Percentiles rank a stretch among this genome's conserved stretches.
phyloP scores from a whole-genome alignment of 2,797 vertebrate species.

The Perdix hodgsoniae region DNA sequence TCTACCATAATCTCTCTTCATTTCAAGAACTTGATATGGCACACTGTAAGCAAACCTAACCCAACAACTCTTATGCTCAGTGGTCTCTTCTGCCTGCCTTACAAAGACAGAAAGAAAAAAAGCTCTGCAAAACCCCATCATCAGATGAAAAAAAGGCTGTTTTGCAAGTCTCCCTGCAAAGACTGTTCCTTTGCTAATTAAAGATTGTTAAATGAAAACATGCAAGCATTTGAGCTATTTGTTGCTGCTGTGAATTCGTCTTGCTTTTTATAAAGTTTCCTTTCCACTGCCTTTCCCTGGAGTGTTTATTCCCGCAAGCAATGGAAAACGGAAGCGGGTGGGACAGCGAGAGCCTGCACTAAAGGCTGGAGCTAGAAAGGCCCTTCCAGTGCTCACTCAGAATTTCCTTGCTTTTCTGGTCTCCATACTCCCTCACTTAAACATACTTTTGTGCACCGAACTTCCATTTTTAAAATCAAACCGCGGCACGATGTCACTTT shows the following conservation, averaged over 20 bases:
- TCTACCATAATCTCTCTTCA: neutral
- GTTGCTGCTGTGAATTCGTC: constrained; percentile 55
- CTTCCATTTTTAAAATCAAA: constrained; percentile 70
- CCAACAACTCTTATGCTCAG: neutral
- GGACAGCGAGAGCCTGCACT: neutral
- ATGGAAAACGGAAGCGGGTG: constrained; percentile 47
- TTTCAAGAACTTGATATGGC: neutral
- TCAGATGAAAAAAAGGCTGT: constrained; percentile 48
- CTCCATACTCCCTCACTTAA: constrained; percentile 9
- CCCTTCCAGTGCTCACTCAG: neutral
- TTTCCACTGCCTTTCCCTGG: constrained; percentile 50
- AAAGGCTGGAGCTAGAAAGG: neutral
- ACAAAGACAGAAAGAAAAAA: neutral
- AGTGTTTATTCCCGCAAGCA: constrained; percentile 63
- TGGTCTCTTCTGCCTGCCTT: constrained; percentile 15
- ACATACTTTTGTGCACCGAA: constrained; percentile 46
- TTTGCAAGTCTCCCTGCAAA: constrained; percentile 56
- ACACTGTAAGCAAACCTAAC: constrained; percentile 18
- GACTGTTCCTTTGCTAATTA: constrained; percentile 69
- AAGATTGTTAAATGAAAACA: constrained; percentile 63
- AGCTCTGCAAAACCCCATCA: constrained; percentile 34
- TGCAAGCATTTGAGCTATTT: constrained; percentile 35
- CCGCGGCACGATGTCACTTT: constrained; percentile 34
- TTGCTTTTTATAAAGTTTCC: constrained; percentile 65
- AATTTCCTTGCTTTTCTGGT: constrained; percentile 60